Base-by-base conservation (phyloP, 2,888 invertebrate species). In the Clunio marinus region DNA sequence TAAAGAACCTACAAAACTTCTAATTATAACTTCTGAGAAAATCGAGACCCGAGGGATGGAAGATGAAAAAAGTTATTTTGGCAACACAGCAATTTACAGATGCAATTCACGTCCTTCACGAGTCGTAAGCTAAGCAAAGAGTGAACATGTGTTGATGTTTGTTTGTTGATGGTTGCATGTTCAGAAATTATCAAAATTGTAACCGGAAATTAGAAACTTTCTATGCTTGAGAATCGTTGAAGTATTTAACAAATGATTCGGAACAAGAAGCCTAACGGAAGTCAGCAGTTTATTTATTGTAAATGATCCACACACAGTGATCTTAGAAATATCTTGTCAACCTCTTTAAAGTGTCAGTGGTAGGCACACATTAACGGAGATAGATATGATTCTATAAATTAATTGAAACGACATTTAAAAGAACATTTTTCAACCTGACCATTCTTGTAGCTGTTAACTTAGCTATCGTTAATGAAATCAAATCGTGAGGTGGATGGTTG, bases 401-500 rank as follows among this genome's bases (percentile, higher is more conserved):
- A 35, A 62, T 35, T 37, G 35, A 41, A 62, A 41, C 37, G 57
- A 22, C 62, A 37, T 62, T 62, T 60, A 35, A 32, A 35, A 24
- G 35, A 60, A 22, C 60, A 60, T 60, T 41, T 41, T 24, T 41
- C 25, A 15, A 24, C 62, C 62, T 41, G 20, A 37, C 22, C 35
- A 24, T 35, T 51, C 24, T 41, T 62, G 27, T 60, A 24, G 37
- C 37, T 10, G 41, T 5, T n/a, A n/a, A 15, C 15, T 2, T n/a
- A 15, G 10, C n/a, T 15, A 41, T 62, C 62, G 41, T 41, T 41
- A 62, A 22, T 24, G 22, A 62, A 62, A 62, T 35, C 62, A 37
- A 37, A 41, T 62, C 41, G 41, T 62, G 27, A 57, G 57, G 57
- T 57, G n/a, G n/a, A n/a, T n/a, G 15, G 62, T 37, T 62, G 62